Conservation (phyloP, 1,140 invertebrate genomes). For the Tyrophagus putrescentiae region DNA sequence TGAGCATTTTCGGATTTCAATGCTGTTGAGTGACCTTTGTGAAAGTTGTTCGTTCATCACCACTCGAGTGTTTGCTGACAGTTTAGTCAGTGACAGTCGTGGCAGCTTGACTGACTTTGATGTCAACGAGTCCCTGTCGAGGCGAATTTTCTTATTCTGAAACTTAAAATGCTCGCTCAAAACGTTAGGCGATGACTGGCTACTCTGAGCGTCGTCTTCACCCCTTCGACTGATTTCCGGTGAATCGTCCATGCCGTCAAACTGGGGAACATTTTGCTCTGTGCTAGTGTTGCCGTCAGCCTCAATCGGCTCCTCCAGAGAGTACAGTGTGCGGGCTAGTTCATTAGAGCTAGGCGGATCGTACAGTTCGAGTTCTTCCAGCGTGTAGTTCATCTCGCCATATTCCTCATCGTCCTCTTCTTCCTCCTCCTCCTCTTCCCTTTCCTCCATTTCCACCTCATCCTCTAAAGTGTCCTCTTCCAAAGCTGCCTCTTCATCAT, state of each 20-base stretch:
- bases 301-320: background rate
- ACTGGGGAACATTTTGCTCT: background rate
- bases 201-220: background rate
- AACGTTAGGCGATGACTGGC: background rate
- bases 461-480: no score
- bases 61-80: background rate
- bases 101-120: background rate
- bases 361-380: background rate
- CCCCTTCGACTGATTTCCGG: no score
- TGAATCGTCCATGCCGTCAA: constrained; percentile 4
- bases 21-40: background rate
- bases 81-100: background rate
- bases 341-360: background rate
- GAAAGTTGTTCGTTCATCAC: background rate
- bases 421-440: background rate
- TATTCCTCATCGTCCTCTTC: background rate
- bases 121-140: background rate
- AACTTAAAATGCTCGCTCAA: background rate
- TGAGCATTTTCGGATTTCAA: background rate
- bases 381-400: background rate
- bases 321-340: background rate
- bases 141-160: background rate
- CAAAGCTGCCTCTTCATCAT: no score
- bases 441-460: no score
- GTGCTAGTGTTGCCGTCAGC: background rate